Conservation (phyloP, 2,797 vertebrate genomes). For the Anas bernieri region DNA sequence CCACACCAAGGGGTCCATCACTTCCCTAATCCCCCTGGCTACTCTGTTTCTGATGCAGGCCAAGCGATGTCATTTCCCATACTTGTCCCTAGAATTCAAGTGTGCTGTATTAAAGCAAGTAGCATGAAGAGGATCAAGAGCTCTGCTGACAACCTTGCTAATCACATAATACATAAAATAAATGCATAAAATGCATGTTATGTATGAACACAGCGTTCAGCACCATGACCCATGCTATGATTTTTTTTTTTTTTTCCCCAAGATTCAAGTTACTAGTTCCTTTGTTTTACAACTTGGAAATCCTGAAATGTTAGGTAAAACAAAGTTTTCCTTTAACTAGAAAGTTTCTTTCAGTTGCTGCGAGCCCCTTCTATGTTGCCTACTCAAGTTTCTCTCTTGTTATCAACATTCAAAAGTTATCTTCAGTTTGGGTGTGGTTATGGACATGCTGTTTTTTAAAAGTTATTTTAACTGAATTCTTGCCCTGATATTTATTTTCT, state of each 20-base stretch:
- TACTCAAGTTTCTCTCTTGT: background rate
- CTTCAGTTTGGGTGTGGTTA: background rate
- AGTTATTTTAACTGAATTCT: background rate
- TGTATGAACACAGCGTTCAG: too few relatives aligned
- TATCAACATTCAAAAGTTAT: background rate
- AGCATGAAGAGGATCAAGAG: background rate
- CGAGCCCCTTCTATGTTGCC: background rate
- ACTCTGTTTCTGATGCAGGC: background rate
- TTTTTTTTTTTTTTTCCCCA: background rate
- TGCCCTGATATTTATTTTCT: background rate
- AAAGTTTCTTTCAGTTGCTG: background rate
- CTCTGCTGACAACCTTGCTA: background rate
- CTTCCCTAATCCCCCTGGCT: background rate
- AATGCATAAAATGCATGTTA: too few relatives aligned
- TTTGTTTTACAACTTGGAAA: background rate
- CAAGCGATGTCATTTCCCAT: background rate
- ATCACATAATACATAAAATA: background rate
- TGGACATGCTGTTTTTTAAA: background rate
- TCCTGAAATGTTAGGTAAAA: background rate
- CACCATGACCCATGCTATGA: background rate
- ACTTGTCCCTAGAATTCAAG: background rate
- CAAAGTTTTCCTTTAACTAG: background rate
- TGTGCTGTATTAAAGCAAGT: background rate
- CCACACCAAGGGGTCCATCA: background rate
- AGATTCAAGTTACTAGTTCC: constrained; percentile 4